Evolutionary conservation across 2,888 invertebrate genomes (phyloP).

Genomic region (Keiferia lycopersicella): DNA sequence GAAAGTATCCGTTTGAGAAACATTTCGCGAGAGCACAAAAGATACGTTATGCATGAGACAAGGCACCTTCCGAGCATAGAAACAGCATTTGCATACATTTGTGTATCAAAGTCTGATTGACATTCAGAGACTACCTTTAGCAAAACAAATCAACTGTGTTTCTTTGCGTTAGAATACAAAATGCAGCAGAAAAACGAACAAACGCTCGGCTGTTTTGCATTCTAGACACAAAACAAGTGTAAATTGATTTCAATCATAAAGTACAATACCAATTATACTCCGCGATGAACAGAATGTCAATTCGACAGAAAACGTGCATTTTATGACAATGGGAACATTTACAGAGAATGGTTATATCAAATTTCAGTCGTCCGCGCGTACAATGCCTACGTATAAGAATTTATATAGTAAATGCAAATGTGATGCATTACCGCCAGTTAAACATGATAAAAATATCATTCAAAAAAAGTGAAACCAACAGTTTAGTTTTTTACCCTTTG

Average conservation of each 20-base stretch:
- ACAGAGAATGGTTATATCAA: not conserved
- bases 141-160: not conserved
- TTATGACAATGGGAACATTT: not conserved
- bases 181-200: not conserved
- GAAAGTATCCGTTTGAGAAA: constrained; percentile 28
- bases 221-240: not conserved
- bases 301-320: not conserved
- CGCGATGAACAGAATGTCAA: not conserved
- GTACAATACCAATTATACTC: not conserved
- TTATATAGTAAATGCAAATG: constrained; percentile 19
- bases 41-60: not conserved
- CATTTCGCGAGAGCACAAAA: not conserved
- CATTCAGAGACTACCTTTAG: not conserved
- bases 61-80: not conserved
- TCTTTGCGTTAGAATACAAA: not conserved
- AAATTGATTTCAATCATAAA: not conserved
- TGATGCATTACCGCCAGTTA: not conserved
- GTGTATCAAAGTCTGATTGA: no score
- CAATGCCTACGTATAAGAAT: constrained; percentile 9
- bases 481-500: constrained; percentile 7
- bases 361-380: not conserved
- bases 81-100: not conserved
- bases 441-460: not conserved
- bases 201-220: not conserved
- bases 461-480: not conserved